Percentiles rank a stretch among this genome's conserved stretches.
phyloP scores from a whole-genome alignment of 2,888 invertebrate species.

The Melieria crassipennis region DNA sequence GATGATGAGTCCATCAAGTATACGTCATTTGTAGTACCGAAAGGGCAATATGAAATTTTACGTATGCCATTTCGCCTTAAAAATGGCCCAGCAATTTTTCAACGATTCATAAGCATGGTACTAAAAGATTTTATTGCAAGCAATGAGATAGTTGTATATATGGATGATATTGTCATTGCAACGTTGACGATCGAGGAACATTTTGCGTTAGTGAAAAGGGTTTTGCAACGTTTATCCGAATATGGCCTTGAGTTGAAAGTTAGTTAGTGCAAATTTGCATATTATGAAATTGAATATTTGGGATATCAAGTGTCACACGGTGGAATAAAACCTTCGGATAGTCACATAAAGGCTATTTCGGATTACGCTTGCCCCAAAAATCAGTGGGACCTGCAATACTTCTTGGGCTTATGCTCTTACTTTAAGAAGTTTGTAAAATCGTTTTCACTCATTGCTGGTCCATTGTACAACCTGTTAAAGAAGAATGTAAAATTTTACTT shows the following conservation, averaged over 20 bases:
- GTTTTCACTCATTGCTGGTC: conserved; percentile 17
- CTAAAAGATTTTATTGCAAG: conserved; percentile 13
- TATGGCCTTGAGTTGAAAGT: conserved; percentile 20
- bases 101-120: conserved; percentile 32
- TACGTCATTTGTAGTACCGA: conserved; percentile 45
- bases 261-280: conserved; percentile 17
- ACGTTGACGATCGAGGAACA: conserved; percentile 16
- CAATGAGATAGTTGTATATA: conserved; percentile 25
- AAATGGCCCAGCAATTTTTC: conserved; percentile 39
- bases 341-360: conserved; percentile 23
- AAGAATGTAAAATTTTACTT: conserved; percentile 20
- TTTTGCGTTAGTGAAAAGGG: conserved; percentile 2
- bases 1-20: conserved; percentile 41
- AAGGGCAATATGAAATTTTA: conserved; percentile 43
- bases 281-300: conserved; percentile 17
- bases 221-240: conserved; percentile 17
- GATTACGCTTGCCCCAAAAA: conserved; percentile 14
- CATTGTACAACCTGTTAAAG: conserved; percentile 16
- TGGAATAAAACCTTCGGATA: conserved; percentile 9
- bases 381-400: conserved; percentile 17
- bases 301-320: conserved; percentile 19
- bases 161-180: conserved; percentile 22
- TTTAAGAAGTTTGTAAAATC: conserved; percentile 18
- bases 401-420: conserved; percentile 22
- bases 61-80: conserved; percentile 28